phyloP scores from a whole-genome alignment of 2,888 invertebrate species.

The Neoscelio sp. region DNA sequence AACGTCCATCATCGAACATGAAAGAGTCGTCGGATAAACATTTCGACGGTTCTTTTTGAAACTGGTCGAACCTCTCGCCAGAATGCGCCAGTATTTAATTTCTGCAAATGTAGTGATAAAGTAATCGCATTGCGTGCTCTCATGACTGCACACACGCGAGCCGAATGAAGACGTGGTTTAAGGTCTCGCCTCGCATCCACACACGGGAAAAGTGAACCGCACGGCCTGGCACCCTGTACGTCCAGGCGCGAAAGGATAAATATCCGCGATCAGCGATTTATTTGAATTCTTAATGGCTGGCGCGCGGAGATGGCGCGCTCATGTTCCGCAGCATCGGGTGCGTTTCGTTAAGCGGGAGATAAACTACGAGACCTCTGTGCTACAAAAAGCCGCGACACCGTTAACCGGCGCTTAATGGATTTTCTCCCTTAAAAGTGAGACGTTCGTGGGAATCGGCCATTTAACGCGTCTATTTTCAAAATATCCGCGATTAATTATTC shows the following conservation, averaged over 20 bases:
- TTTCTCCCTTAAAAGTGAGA: conserved; percentile 69
- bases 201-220: too few relatives aligned
- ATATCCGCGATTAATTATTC: conserved; percentile 63
- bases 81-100: conserved; percentile 40
- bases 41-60: too few relatives aligned
- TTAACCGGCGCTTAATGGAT: conserved; percentile 67
- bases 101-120: conserved; percentile 57
- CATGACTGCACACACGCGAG: conserved; percentile 28
- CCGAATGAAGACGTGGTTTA: conserved; percentile 62
- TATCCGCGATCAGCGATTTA: conserved; percentile 79
- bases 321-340: conserved; percentile 66
- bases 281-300: conserved; percentile 76
- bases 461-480: conserved; percentile 65
- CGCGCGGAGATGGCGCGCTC: conserved; percentile 63
- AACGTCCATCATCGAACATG: too few relatives aligned
- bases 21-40: too few relatives aligned
- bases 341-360: conserved; percentile 68
- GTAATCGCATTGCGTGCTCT: conserved; percentile 59
- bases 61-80: too few relatives aligned
- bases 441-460: conserved; percentile 67
- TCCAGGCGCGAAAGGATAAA: conserved; percentile 65
- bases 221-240: conserved; percentile 41
- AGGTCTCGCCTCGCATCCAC: conserved; percentile 18
- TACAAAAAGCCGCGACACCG: conserved; percentile 62
- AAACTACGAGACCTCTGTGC: conserved; percentile 68